Base-by-base conservation (phyloP, 2,113 vertebrate genomes). In the Grammomys dolichurus region DNA sequence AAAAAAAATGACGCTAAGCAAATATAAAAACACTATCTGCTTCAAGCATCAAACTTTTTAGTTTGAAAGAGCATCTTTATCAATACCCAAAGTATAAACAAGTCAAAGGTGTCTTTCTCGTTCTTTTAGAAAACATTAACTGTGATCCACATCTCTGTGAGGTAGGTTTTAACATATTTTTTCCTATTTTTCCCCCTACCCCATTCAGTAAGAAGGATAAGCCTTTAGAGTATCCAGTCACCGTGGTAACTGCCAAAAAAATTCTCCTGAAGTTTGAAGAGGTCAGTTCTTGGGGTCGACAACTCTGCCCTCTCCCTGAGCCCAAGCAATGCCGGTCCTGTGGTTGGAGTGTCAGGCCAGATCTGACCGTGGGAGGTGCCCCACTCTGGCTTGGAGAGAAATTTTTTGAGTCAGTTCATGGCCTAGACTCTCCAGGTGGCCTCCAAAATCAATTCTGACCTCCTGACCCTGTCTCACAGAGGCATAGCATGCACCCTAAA, bases 181-280 rank as follows among this genome's bases (percentile, higher is more conserved):
- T 97, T 96, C 60, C 76, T 96, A 97, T 91, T 96, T 97, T 98
- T 98, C 97, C 31, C 40, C 2, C 96, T 69, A 33, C 93, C 87
- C 93, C 98, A 98, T 98, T 98, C 98, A 98, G 99, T 99, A 99
- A 99, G 99, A 98, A 99, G 99, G 99, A 99, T 99, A 99, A 99
- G 99, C 99, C 99, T 95, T 97, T 99, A 99, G 99, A 99, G 99
- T 98, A 98, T 99, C 99, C 99, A 98, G 99, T 99, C 99, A 98
- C 99, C 99, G 98, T 99, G 99, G 99, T 99, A 99, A 99, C 99
- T 99, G 99, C 99, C 99, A 99, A 98, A 99, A 99, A 99, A 99
- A 99, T 99, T 99, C 99, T 99, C 99, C 99, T 99, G 99, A 99
- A 99, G 99, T 99, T 99, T 99, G 99, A 99, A 99, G 99, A 99